Conservation (phyloP, 2,797 vertebrate genomes). For the Catostomus latipinnis region DNA sequence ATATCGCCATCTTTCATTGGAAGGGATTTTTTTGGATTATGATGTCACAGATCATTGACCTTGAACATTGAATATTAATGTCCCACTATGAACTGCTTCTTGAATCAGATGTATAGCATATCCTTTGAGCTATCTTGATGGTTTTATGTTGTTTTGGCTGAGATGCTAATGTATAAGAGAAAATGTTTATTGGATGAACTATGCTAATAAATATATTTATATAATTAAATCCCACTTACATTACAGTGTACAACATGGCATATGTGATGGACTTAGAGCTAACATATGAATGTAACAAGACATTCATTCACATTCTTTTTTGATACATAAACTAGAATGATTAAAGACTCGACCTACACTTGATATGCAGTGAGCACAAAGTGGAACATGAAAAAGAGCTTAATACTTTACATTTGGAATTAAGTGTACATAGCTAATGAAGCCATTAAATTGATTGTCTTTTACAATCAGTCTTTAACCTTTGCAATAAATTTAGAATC, state of each 20-base stretch:
- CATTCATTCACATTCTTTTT: conserved; percentile 7
- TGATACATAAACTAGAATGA: conserved; percentile 28
- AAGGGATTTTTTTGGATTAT: conserved; percentile 66
- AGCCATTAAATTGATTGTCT: conserved; percentile 57
- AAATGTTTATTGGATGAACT: neutral
- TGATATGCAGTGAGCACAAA: conserved; percentile 44
- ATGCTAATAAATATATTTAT: neutral
- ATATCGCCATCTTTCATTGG: conserved; percentile 62
- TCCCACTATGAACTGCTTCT: conserved; percentile 23
- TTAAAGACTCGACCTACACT: conserved; percentile 49
- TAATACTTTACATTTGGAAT: conserved; percentile 41
- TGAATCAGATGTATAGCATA: neutral
- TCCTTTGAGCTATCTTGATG: neutral
- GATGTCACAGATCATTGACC: conserved; percentile 77
- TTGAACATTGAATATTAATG: conserved; percentile 73
- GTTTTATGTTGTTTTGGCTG: no score
- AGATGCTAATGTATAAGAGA: neutral
- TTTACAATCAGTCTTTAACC: conserved; percentile 56
- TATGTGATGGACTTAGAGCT: conserved; percentile 9
- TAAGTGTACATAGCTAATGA: conserved; percentile 54
- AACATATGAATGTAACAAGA: conserved; percentile 13
- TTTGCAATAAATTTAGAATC: conserved; percentile 52
- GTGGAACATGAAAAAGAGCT: conserved; percentile 37
- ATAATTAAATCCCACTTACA: conserved; percentile 13
- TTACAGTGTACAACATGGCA: conserved; percentile 4